These are phyloP conservation scores for Phlogophora meticulosa DNA, from an alignment of 2,888 invertebrate genomes.

Conservation along the genomic window DNA sequence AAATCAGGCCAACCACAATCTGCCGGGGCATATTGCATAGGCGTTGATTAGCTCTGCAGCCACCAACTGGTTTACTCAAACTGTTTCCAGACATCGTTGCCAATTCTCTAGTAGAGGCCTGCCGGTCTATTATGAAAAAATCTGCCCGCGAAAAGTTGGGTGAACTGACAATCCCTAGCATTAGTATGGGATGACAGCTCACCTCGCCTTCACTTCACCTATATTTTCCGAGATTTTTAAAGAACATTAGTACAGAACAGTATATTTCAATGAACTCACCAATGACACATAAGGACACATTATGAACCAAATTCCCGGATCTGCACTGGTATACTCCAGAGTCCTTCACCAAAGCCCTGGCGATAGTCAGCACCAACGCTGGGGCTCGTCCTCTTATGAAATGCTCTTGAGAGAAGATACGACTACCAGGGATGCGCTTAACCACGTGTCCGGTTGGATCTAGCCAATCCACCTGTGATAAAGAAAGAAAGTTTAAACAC, in stretches of 20 bases:
- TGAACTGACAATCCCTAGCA: too few relatives aligned
- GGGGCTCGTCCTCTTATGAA: slow-evolving; percentile 71
- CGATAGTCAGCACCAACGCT: slow-evolving; percentile 74
- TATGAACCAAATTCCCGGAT: slow-evolving; percentile 70
- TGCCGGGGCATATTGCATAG: too few relatives aligned
- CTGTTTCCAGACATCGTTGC: too few relatives aligned
- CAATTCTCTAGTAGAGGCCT: too few relatives aligned
- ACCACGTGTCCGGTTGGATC: slow-evolving; percentile 76
- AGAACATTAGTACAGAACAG: too few relatives aligned
- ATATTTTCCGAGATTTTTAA: too few relatives aligned
- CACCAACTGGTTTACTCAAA: neutral
- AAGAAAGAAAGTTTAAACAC: neutral
- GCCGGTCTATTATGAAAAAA: too few relatives aligned
- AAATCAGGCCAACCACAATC: too few relatives aligned
- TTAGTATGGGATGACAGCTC: too few relatives aligned
- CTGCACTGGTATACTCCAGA: slow-evolving; percentile 81
- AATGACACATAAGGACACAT: slow-evolving; percentile 80
- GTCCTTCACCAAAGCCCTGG: slow-evolving; percentile 73
- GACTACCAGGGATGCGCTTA: slow-evolving; percentile 68
- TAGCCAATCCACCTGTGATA: slow-evolving; percentile 81
- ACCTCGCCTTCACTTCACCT: too few relatives aligned
- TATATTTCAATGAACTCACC: too few relatives aligned
- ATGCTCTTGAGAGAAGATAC: slow-evolving; percentile 79
- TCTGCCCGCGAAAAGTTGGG: too few relatives aligned
- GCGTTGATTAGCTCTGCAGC: neutral